These are phyloP conservation scores for Erynnis tages DNA, from an alignment of 2,888 invertebrate genomes.

Conservation along the genomic window DNA sequence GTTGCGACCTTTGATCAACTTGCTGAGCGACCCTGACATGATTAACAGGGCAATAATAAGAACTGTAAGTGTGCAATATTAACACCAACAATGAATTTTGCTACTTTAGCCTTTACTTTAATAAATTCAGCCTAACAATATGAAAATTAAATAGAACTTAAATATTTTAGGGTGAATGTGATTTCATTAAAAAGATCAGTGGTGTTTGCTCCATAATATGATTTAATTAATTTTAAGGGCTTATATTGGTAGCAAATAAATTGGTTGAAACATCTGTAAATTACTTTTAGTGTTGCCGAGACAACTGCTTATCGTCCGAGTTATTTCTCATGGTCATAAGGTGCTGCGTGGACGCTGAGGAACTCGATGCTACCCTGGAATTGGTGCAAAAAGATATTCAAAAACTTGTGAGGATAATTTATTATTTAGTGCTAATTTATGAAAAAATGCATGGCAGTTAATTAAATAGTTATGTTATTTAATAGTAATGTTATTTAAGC, in stretches of 20 bases:
- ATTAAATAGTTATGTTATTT: neutral
- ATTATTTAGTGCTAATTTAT: neutral
- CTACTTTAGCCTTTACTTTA: too few relatives aligned
- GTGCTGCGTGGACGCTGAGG: conserved; percentile 89
- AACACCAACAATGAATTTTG: too few relatives aligned
- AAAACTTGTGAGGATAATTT: conserved; percentile 77
- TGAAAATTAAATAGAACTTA: too few relatives aligned
- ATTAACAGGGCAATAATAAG: conserved; percentile 94
- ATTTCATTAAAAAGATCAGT: too few relatives aligned
- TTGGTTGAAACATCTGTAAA: neutral
- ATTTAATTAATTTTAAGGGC: too few relatives aligned
- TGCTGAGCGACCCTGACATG: conserved; percentile 94
- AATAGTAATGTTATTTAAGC: conserved; percentile 50
- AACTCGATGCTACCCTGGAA: conserved; percentile 90
- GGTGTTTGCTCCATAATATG: too few relatives aligned
- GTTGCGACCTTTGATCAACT: conserved; percentile 85
- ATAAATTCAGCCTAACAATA: too few relatives aligned
- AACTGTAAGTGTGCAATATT: conserved; percentile 91
- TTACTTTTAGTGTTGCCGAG: conserved; percentile 87
- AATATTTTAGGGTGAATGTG: too few relatives aligned
- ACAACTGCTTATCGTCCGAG: conserved; percentile 89
- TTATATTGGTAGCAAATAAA: neutral
- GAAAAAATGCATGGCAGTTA: neutral
- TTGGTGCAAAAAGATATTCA: conserved; percentile 91
- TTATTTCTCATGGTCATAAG: conserved; percentile 92